These are phyloP conservation scores for Iselma pallidipennis DNA, from an alignment of 2,888 invertebrate genomes.

Conservation along the genomic window DNA sequence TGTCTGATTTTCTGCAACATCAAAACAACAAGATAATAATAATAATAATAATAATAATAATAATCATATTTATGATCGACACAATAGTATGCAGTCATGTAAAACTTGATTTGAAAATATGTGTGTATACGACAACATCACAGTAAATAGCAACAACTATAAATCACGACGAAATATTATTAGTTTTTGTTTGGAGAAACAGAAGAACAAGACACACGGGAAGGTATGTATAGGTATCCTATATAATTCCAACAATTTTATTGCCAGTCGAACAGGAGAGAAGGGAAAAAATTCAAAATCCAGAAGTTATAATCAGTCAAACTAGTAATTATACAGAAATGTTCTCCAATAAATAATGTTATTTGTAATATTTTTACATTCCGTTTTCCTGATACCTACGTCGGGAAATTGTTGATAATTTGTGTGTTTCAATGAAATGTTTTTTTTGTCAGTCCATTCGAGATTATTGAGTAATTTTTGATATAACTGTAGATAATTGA, in stretches of 20 bases:
- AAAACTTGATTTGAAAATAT: not conserved
- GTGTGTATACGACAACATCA: too few relatives aligned
- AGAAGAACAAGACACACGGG: not conserved
- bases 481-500: too few relatives aligned
- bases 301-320: not conserved
- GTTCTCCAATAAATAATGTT: too few relatives aligned
- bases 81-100: not conserved
- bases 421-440: not conserved
- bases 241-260: not conserved
- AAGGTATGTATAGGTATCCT: too few relatives aligned
- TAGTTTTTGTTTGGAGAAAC: not conserved
- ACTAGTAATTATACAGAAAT: too few relatives aligned
- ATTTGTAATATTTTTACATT: too few relatives aligned
- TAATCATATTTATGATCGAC: not conserved
- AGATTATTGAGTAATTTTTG: too few relatives aligned
- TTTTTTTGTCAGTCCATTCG: not conserved
- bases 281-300: not conserved
- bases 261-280: not conserved
- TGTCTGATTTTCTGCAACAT: conserved; percentile 60
- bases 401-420: not conserved
- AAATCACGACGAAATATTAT: not conserved
- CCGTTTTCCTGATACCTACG: too few relatives aligned
- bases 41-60: too few relatives aligned
- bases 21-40: not conserved
- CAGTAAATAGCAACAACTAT: not conserved